Conservation (phyloP, 2,113 vertebrate species). For the Sterna hirundo region DNA sequence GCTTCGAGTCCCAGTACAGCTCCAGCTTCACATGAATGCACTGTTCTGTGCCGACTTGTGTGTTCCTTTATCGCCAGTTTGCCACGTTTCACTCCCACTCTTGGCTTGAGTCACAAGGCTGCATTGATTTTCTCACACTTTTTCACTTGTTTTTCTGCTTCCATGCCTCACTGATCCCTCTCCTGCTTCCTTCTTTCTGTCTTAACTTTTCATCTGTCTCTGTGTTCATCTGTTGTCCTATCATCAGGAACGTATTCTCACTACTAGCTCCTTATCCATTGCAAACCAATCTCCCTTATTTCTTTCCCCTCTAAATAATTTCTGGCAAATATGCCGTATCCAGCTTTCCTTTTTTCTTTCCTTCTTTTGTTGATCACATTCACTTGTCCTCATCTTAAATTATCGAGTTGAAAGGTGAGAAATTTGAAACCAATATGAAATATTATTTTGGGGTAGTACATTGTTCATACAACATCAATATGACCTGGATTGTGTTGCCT, state of each 20-base stretch:
- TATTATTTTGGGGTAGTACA: background rate
- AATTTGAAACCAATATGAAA: background rate
- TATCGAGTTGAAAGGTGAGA: background rate
- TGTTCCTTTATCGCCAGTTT: background rate
- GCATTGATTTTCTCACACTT: background rate
- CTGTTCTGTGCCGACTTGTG: fast-evolving
- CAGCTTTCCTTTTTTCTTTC: background rate
- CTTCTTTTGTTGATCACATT: background rate
- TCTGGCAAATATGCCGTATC: background rate
- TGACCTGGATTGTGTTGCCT: background rate
- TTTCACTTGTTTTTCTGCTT: background rate
- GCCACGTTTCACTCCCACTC: background rate
- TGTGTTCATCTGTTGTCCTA: background rate
- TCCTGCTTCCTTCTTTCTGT: background rate
- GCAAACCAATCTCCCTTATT: background rate
- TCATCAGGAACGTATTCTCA: background rate
- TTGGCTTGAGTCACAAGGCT: background rate
- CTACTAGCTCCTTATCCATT: background rate
- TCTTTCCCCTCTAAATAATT: background rate
- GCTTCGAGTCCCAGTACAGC: background rate
- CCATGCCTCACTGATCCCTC: background rate
- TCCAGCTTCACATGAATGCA: background rate
- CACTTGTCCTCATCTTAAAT: background rate
- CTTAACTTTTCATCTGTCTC: background rate
- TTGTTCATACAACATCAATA: background rate